Percentiles rank a stretch among this genome's conserved stretches.
Evolutionary conservation across 2,888 invertebrate genomes (phyloP).

Genomic region (Eucriotettix oculatus): DNA sequence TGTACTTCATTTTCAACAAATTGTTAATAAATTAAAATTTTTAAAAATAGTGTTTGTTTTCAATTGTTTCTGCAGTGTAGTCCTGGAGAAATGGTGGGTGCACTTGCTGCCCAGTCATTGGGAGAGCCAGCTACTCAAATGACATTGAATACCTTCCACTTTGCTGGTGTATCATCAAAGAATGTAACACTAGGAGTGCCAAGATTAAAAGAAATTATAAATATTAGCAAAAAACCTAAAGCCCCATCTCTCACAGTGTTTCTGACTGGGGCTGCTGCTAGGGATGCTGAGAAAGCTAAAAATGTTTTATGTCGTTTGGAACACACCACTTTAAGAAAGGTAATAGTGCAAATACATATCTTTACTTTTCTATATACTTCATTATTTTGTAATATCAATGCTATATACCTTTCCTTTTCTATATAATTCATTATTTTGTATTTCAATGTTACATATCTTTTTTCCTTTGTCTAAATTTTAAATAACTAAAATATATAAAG

Average conservation of each 20-base stretch:
- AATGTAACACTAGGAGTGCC: constrained; percentile 99
- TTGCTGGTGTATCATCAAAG: constrained; percentile 99
- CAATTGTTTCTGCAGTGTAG: constrained; percentile 17
- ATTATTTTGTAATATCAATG: no score
- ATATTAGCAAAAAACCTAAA: constrained; percentile 97
- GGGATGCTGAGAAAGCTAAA: constrained; percentile 98
- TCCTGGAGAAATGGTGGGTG: constrained; percentile 99
- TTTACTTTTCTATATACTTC: no score
- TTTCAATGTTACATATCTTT: no score
- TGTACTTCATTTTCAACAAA: no score
- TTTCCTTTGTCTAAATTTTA: no score
- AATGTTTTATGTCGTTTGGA: constrained; percentile 94
- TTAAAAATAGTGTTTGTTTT: neutral
- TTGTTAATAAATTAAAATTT: neutral
- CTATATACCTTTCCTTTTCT: no score
- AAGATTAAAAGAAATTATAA: constrained; percentile 91
- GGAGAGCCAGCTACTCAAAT: constrained; percentile 99
- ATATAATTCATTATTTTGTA: no score
- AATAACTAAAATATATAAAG: no score
- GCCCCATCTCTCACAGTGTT: constrained; percentile 98
- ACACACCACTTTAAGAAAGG: constrained; percentile 93
- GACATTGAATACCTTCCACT: constrained; percentile 99
- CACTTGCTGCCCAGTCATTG: constrained; percentile 93
- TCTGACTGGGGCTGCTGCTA: constrained; percentile 89
- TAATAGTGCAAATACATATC: constrained; percentile 19